Base-by-base conservation (phyloP, 2,113 vertebrate genomes). In the Myrmecophaga tridactyla region DNA sequence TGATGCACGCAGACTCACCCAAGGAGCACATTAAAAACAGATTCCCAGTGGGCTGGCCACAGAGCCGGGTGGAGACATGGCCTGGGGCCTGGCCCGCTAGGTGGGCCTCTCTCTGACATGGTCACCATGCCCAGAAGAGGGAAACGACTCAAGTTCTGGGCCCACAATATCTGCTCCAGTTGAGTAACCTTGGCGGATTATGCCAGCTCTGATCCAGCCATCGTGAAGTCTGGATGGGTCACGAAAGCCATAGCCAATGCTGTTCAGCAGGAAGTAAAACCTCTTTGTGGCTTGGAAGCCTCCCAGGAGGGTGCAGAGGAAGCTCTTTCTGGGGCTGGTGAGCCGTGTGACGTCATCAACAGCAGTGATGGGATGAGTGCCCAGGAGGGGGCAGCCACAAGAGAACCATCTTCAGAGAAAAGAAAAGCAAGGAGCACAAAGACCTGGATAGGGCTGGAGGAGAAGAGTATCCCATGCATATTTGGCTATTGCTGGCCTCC, bases 231-330 rank as follows among this genome's bases (percentile, higher is more conserved):
- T 3, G 99, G 99, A 51, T 98, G 99, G 58, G 97, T 99, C 92
- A 99, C 99, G 92, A 99, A 99, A 94, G 99, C 99, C 25, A 98
- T 99, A 80, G 99, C 98, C 83, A 99, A 99, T 43, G 99, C 99
- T 51, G 97, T 99, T 90, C 98, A 99, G 98, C 99, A 99, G 98
- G 99, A 99, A 99, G 99, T 99, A 5, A 99, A 99, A 98, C 98
- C 99, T 85, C 98, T 99, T 27, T 99, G 99, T 93, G 99, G 99
- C 23, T 98, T 99, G 93, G 99, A 99, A 97, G 99, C 99, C 77
- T 99, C 99, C 23, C 98, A 98, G 51, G 4, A 13, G 10, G 99
- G 99, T 84, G 98, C 98, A 51, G 98, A 98, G n/a, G 98, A 99
- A 82, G 58, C 58, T 62, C 58, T 62, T 51, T 51, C 48, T 51